phyloP scores from a whole-genome alignment of 35 echinoderm and acorn worm species.

The Strongylocentrotus purpuratus region DNA sequence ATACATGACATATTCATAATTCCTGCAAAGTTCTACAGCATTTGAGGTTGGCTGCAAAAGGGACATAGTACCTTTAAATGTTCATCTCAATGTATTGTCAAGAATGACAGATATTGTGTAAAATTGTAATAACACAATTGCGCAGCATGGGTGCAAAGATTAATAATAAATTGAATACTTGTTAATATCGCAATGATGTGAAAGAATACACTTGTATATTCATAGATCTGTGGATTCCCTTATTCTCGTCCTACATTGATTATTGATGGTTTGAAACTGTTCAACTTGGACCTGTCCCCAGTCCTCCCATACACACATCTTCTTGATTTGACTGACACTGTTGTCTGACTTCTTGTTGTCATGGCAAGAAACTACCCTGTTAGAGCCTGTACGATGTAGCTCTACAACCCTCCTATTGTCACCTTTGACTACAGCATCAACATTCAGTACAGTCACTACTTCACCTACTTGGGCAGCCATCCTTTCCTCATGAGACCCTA shows the following conservation, averaged over 20 bases:
- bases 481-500: not conserved
- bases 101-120: not conserved
- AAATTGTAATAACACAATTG: not conserved
- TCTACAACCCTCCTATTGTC: not conserved
- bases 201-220: not conserved
- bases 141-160: not conserved
- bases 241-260: not conserved
- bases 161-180: not conserved
- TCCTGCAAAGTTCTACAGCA: no score
- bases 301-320: slow-evolving; percentile 18
- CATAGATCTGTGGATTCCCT: not conserved
- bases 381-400: slow-evolving; percentile 24
- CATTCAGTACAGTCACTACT: slow-evolving; percentile 39
- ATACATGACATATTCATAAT: no score
- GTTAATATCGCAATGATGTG: not conserved
- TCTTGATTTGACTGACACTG: not conserved
- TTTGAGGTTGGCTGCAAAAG: no score
- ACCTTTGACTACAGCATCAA: not conserved
- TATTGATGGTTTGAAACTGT: slow-evolving; percentile 30
- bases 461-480: slow-evolving; percentile 28
- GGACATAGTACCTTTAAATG: no score
- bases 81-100: not conserved
- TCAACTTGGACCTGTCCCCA: slow-evolving; percentile 28
- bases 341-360: not conserved
- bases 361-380: slow-evolving; percentile 52